Percentiles rank a stretch among this genome's conserved stretches.
These are phyloP conservation scores for Parnassius orleans DNA, from an alignment of 2,888 invertebrate genomes.

Conservation along the genomic window DNA sequence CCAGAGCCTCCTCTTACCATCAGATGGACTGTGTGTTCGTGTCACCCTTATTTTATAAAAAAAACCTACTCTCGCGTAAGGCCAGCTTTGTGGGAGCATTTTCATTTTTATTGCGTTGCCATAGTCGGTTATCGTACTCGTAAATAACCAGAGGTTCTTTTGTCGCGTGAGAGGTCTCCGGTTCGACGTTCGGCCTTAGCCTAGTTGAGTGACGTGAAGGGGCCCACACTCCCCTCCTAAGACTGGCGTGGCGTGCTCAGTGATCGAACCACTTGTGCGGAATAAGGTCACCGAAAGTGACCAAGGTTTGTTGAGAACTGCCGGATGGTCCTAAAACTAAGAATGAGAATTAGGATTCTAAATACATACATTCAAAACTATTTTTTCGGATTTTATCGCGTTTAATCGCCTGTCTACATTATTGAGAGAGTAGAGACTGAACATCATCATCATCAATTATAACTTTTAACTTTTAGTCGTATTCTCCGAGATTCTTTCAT, in stretches of 20 bases:
- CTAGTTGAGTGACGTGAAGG: conserved; percentile 74
- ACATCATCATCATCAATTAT: too few species aligned
- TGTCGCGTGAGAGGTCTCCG: conserved; percentile 30
- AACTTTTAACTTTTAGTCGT: too few species aligned
- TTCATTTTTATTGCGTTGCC: background rate
- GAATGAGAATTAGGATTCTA: too few species aligned
- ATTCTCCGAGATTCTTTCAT: too few species aligned
- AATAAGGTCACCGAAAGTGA: conserved; percentile 14
- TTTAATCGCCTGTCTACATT: too few species aligned
- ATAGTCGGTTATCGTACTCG: background rate
- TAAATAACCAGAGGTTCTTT: conserved; percentile 1
- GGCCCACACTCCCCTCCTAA: conserved; percentile 44
- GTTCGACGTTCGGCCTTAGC: conserved; percentile 78
- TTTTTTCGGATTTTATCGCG: too few species aligned
- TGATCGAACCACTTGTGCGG: conserved; percentile 9
- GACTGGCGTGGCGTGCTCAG: conserved; percentile 5
- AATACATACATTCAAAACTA: too few species aligned
- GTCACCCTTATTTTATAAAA: too few species aligned
- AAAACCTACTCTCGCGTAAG: background rate
- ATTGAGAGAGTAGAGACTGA: too few species aligned
- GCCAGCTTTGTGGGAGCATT: background rate
- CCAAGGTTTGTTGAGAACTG: background rate
- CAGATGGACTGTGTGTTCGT: too few species aligned
- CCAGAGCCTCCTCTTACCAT: too few species aligned
- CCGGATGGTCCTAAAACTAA: background rate